Percentiles rank a stretch among this genome's conserved stretches.
Conservation (phyloP, 2,888 invertebrate genomes). For the Yponomeuta cagnagella region DNA sequence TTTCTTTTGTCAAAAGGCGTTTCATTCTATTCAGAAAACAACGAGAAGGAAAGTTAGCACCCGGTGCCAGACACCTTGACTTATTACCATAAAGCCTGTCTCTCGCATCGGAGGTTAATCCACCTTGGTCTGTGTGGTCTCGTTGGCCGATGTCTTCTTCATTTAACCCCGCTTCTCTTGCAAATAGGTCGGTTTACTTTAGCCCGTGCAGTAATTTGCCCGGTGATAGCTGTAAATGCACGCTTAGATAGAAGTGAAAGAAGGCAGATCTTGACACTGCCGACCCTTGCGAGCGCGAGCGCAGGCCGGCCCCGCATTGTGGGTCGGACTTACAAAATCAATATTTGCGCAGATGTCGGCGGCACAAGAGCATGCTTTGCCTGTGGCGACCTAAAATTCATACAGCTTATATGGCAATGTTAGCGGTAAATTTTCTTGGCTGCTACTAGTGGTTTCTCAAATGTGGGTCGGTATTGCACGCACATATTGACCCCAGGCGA, state of each 20-base stretch:
- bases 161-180: background rate
- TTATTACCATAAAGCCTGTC: background rate
- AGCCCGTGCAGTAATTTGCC: background rate
- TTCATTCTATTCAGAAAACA: conserved; percentile 13
- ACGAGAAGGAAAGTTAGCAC: conserved; percentile 12
- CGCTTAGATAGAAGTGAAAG: conserved; percentile 8
- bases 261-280: conserved; percentile 9
- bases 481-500: conserved; percentile 58
- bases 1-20: conserved; percentile 28
- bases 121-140: background rate
- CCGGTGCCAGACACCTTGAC: conserved; percentile 3
- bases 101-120: background rate
- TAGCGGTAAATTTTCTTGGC: conserved; percentile 75
- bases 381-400: conserved; percentile 74
- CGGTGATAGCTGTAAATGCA: background rate
- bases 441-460: conserved; percentile 73
- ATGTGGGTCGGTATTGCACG: conserved; percentile 72
- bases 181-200: background rate
- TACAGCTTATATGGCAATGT: conserved; percentile 73
- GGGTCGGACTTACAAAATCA: conserved; percentile 72
- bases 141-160: background rate
- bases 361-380: conserved; percentile 71
- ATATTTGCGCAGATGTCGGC: conserved; percentile 75
- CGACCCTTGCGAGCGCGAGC: conserved; percentile 22
- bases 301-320: conserved; percentile 48